phyloP scores from a whole-genome alignment of 2,888 invertebrate species.

The Epinotia brunnichana region DNA sequence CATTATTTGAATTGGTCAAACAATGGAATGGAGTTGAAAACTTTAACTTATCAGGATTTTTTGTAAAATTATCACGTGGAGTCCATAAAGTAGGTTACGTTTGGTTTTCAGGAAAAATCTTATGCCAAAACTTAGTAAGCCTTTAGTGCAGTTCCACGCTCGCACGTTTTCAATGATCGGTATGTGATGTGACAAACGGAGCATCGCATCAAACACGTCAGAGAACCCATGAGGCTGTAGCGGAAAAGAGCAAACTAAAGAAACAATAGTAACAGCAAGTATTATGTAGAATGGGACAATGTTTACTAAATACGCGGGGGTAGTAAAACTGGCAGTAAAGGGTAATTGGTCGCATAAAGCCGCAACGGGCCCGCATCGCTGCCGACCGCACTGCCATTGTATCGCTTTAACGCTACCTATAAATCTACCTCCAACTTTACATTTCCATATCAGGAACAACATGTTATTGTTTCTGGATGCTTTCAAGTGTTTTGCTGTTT shows the following conservation, averaged over 20 bases:
- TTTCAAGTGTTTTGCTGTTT: conserved; percentile 46
- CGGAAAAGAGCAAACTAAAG: conserved; percentile 16
- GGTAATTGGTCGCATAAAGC: conserved; percentile 65
- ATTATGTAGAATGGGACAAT: conserved; percentile 48
- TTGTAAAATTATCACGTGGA: no score
- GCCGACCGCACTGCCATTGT: conserved; percentile 62
- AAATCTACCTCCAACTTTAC: conserved; percentile 60
- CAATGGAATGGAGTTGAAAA: no score
- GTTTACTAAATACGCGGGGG: conserved; percentile 59
- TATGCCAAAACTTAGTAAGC: no score
- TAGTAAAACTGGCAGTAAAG: conserved; percentile 58
- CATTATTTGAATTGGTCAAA: no score
- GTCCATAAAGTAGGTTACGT: no score
- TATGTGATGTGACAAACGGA: not conserved
- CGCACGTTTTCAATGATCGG: not conserved
- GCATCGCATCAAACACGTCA: not conserved
- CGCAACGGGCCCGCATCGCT: conserved; percentile 68
- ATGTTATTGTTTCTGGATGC: conserved; percentile 53
- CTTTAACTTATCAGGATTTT: no score
- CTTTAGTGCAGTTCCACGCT: not conserved
- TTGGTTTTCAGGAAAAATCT: no score
- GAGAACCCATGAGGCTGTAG: not conserved
- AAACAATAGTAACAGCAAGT: conserved; percentile 39
- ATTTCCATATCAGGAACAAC: conserved; percentile 67
- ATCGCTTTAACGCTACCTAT: conserved; percentile 57